Conservation (phyloP, 2,113 vertebrate species). For the Phalacrocorax carbo region DNA sequence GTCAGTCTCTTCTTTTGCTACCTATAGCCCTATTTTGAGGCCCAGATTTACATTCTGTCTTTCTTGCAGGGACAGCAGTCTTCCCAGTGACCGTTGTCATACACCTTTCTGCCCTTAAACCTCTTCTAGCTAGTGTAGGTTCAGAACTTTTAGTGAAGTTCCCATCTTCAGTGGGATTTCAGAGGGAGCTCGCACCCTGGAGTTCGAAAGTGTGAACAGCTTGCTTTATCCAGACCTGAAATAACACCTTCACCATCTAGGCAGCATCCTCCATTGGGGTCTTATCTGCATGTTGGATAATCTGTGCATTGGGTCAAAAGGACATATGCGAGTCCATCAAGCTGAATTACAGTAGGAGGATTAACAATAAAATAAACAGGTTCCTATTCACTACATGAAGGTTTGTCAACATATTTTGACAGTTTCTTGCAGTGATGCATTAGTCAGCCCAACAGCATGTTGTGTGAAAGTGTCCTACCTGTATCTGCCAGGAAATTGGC, state of each 20-base stretch:
- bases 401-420: constrained; percentile 18
- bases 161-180: background rate
- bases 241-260: background rate
- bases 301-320: background rate
- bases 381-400: background rate
- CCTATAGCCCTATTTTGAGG: background rate
- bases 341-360: background rate
- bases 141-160: background rate
- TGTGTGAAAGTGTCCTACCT: background rate
- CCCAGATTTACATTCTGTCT: background rate
- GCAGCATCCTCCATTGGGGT: background rate
- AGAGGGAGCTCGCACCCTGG: background rate
- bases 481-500: background rate
- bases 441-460: background rate
- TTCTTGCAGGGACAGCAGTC: background rate
- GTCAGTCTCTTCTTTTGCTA: background rate
- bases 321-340: background rate
- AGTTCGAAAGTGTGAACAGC: background rate
- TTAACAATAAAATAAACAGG: background rate
- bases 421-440: background rate
- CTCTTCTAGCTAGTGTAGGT: background rate
- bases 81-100: background rate
- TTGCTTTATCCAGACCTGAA: background rate
- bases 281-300: background rate
- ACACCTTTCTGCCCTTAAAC: background rate